These are phyloP conservation scores for Apodemia hepburni DNA, from an alignment of 2,888 invertebrate genomes.

Conservation along the genomic window DNA sequence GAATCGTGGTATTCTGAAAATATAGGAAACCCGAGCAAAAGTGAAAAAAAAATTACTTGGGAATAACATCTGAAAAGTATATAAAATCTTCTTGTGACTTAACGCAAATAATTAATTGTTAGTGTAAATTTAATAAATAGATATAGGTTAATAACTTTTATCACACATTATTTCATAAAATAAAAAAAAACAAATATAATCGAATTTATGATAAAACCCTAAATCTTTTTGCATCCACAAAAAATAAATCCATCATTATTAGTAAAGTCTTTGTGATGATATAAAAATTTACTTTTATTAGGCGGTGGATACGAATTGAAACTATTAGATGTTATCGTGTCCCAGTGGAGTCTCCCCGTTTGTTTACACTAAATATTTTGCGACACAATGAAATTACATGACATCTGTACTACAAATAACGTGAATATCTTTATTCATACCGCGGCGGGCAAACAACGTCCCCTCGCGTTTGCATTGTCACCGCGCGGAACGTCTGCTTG, in stretches of 20 bases:
- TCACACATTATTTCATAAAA: neutral
- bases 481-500: conserved; percentile 62
- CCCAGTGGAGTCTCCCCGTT: conserved; percentile 58
- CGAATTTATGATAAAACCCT: conserved; percentile 41
- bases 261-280: conserved; percentile 48
- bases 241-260: conserved; percentile 69
- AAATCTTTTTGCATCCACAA: conserved; percentile 65
- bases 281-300: conserved; percentile 66
- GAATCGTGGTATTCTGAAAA: too few relatives aligned
- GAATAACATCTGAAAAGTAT: too few relatives aligned
- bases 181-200: neutral
- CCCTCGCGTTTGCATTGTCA: conserved; percentile 65
- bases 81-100: too few relatives aligned
- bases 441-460: conserved; percentile 64
- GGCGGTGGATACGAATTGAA: conserved; percentile 53
- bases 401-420: conserved; percentile 80
- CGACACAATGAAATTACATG: conserved; percentile 79
- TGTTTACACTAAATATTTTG: conserved; percentile 78
- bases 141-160: neutral
- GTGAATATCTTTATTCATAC: conserved; percentile 79
- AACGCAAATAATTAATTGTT: neutral
- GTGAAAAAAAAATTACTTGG: too few relatives aligned
- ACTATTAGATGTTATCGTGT: conserved; percentile 71
- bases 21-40: too few relatives aligned
- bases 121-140: neutral